These are phyloP conservation scores for Discoglossus pictus DNA, from an alignment of 2,797 vertebrate genomes.

Conservation along the genomic window DNA sequence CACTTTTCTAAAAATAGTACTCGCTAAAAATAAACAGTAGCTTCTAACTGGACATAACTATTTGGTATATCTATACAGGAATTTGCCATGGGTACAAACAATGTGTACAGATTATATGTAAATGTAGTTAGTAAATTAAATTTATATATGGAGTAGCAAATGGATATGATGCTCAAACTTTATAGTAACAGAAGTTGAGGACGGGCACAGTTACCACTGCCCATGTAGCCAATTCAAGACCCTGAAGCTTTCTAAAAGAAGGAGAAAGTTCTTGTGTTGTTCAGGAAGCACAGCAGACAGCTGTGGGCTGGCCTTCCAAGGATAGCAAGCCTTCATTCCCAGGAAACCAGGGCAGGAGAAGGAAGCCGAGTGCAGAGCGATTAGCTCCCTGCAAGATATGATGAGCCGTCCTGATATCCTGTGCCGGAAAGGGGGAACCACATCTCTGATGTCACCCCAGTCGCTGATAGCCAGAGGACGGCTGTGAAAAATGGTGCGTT, in stretches of 20 bases:
- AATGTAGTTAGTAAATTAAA: too few relatives aligned
- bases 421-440: conserved; percentile 58
- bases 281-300: conserved; percentile 32
- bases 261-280: conserved; percentile 7
- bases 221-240: background rate
- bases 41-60: too few relatives aligned
- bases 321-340: conserved; percentile 41
- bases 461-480: conserved; percentile 64
- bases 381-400: conserved; percentile 63
- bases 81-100: too few relatives aligned
- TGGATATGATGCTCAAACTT: too few relatives aligned
- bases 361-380: conserved; percentile 58
- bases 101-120: too few relatives aligned
- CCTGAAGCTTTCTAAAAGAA: background rate
- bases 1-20: too few relatives aligned
- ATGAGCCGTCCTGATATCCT: conserved; percentile 60
- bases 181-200: too few relatives aligned
- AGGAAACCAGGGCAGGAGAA: conserved; percentile 60
- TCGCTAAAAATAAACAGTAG: too few relatives aligned
- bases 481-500: conserved; percentile 65
- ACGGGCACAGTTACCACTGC: background rate
- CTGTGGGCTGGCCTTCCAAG: conserved; percentile 30
- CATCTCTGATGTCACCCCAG: conserved; percentile 60
- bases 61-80: too few relatives aligned
- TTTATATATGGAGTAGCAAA: too few relatives aligned